phyloP scores from a whole-genome alignment of 92 coral and sea anemone genomes.

The Ricordea florida region DNA sequence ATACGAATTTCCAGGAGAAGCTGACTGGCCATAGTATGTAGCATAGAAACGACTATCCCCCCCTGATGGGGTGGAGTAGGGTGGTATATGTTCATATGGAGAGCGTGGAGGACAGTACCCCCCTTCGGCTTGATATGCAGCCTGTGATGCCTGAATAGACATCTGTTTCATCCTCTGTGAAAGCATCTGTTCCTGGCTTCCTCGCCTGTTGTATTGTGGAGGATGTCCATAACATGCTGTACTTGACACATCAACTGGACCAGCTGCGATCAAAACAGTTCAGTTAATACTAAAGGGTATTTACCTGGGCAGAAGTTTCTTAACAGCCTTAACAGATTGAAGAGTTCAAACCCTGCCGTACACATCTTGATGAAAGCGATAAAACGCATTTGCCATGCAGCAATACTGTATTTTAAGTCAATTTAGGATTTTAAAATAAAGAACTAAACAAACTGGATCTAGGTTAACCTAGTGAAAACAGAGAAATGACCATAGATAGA shows the following conservation, averaged over 20 bases:
- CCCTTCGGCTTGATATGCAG: conserved; percentile 8
- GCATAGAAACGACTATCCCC: conserved; percentile 21
- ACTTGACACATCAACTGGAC: conserved; percentile 20
- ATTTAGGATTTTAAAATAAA: too few relatives aligned
- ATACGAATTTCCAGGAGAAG: conserved; percentile 44
- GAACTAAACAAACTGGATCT: too few relatives aligned
- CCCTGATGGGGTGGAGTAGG: conserved; percentile 1
- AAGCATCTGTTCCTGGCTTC: conserved; percentile 49
- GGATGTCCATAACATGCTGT: conserved; percentile 7
- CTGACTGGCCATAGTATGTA: conserved; percentile 36
- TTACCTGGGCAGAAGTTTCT: too few relatives aligned
- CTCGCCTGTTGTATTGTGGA: conserved; percentile 31
- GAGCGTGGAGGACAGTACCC: conserved; percentile 9
- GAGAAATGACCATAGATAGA: too few relatives aligned
- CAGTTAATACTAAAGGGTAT: too few relatives aligned
- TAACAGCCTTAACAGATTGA: too few relatives aligned
- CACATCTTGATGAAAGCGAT: too few relatives aligned
- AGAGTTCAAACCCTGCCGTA: too few relatives aligned
- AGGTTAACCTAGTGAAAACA: too few relatives aligned
- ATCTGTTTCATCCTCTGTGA: conserved; percentile 71
- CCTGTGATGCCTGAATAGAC: conserved; percentile 46
- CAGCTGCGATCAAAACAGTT: too few relatives aligned
- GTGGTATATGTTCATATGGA: conserved; percentile 1
- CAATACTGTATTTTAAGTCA: too few relatives aligned
- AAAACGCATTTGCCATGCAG: too few relatives aligned